Base-by-base conservation (phyloP, 2,797 vertebrate genomes). In the Ataeniobius toweri region DNA sequence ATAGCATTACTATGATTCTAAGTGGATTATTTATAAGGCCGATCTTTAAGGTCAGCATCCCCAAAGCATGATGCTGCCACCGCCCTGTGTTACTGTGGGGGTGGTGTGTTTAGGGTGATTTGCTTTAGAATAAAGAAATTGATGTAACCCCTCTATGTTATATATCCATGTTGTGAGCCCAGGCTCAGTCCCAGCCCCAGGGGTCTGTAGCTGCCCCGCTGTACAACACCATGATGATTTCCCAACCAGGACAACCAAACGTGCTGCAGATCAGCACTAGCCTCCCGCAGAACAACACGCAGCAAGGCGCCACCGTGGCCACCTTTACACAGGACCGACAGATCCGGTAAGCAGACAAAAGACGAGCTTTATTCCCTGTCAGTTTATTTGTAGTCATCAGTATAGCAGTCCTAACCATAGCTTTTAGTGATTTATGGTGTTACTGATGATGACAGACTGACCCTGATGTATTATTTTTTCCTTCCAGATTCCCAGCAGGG, bases 201-300 rank as follows among this genome's bases (percentile, higher is more conserved):
- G 86, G 90, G 75, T 90, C 95, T 1, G 89, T 95, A 14, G 86
- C 96, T 0, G 90, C 96, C 72, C 96, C 97, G 0, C 90, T 98
- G 16, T 99, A 98, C 91, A 99, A 98, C 94, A 97, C 98, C 75
- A 98, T 99, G 98, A 98, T 99, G 94, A 98, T 99, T 84, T 97
- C 97, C 36, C 98, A 99, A 93, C 96, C 97, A 1, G 93, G 96
- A 0, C 85, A 96, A 50, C 95, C 96, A 77, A 98, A 95, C 20
- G 95, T 99, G 91, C 95, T 99, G 77, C 98, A 98, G 90, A 97
- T 98, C 88, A 96, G 97, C 84, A 96, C 97, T 76, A 97, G 94
- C 80, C 77, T 98, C 90, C 95, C 97, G 0, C 97, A 97, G 80
- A 97, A 91, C 93, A 97, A 94, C 89, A 94, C 93, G 56, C 97